phyloP scores from a whole-genome alignment of 2,888 invertebrate genomes.

The Pseudococcus longispinus region DNA sequence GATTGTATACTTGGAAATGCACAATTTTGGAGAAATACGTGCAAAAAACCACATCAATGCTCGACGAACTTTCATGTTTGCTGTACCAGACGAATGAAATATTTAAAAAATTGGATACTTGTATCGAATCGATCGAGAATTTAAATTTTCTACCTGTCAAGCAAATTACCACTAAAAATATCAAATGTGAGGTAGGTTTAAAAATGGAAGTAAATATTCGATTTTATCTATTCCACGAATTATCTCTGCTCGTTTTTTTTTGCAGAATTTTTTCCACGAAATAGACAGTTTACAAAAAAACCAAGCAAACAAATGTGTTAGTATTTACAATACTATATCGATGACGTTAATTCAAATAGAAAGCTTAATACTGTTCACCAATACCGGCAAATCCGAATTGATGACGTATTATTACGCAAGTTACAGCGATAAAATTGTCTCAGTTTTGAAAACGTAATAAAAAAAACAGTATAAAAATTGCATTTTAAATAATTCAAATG shows the following conservation, averaged over 20 bases:
- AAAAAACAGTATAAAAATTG: not conserved
- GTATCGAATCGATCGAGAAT: not conserved
- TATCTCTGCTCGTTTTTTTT: not conserved
- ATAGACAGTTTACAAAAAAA: constrained; percentile 5
- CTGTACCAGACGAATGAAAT: constrained; percentile 64
- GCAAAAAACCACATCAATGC: constrained; percentile 66
- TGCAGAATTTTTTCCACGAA: constrained; percentile 42
- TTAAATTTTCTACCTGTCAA: constrained; percentile 45
- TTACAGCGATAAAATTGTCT: constrained; percentile 84
- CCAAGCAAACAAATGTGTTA: constrained; percentile 61
- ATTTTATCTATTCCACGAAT: not conserved
- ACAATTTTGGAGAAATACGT: constrained; percentile 80
- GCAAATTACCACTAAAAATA: not conserved
- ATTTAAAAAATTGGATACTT: constrained; percentile 34
- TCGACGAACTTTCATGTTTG: constrained; percentile 71
- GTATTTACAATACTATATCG: constrained; percentile 62
- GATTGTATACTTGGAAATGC: constrained; percentile 85
- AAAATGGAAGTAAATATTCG: not conserved
- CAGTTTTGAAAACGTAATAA: constrained; percentile 69
- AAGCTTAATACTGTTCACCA: constrained; percentile 79
- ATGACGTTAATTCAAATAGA: constrained; percentile 69
- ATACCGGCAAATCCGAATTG: constrained; percentile 75
- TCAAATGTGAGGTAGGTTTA: constrained; percentile 29
- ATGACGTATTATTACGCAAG: constrained; percentile 80
- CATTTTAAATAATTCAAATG: not conserved